Base-by-base conservation (phyloP, 2,113 vertebrate species). In the Thunnus maccoyii region DNA sequence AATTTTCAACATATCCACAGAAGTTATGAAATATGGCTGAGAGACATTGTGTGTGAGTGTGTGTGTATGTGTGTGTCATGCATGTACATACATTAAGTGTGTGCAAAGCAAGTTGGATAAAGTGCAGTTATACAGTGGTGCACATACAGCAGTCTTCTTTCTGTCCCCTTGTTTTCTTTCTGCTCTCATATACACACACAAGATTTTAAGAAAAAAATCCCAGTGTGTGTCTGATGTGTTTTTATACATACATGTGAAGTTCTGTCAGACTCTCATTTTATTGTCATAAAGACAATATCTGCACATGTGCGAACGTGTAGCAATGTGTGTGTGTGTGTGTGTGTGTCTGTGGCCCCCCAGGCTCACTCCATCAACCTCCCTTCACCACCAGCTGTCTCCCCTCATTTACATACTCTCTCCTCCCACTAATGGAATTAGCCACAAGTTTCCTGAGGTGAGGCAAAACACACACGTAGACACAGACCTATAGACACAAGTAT, bases 391-490 rank as follows among this genome's bases (percentile, higher is more conserved):
- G 97, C 97, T 99, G 97, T 97, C 97, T 97, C 94, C 93, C 94
- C 95, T 97, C 96, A 98, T 99, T 98, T 99, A 95, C 96, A 98
- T 99, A 96, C 94, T 94, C 95, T 96, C 95, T 96, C 94, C 88
- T 94, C 95, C 96, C 95, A 96, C 97, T 97, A 98, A 98, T 97
- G 97, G 97, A 98, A 98, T 98, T 97, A 98, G 96, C 97, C 96
- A 95, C 92, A 96, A 96, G 96, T 96, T 98, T 99, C 97, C 97
- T 96, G 96, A 97, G 97, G 97, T 98, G 97, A 97, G 95, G 94
- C 73, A 92, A 67, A 74, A 76, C 70, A 65, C 66, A 75, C 57
- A 70, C n/a, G 57, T 44, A 66, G 51, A 73, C 54, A 76, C 69
- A 71, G 14, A 82, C 25, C 2, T 57, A 77, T 58, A 85, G 74